Percentiles rank a stretch among this genome's conserved stretches.
Evolutionary conservation across 1,140 invertebrate species (phyloP).

Genomic region (Drosophila arizonae): DNA sequence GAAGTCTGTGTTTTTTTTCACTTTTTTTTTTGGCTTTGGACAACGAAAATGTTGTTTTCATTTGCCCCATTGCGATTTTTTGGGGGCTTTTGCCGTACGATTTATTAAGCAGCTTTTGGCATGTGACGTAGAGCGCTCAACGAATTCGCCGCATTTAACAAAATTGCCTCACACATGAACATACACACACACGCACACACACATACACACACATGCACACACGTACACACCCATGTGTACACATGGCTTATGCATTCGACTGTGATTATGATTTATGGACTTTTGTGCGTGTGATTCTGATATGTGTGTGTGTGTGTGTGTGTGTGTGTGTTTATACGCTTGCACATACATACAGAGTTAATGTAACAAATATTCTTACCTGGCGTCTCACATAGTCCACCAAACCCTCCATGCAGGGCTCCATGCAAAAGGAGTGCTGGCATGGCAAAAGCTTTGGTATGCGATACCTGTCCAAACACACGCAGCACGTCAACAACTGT

Average conservation of each 20-base stretch:
- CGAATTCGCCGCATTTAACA: constrained; percentile 54
- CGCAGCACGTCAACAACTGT: constrained; percentile 98
- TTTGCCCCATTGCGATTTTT: constrained; percentile 62
- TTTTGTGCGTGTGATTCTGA: background rate
- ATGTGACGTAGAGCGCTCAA: constrained; percentile 46
- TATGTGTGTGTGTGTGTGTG: too few species aligned
- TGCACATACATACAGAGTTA: background rate
- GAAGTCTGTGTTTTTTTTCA: constrained; percentile 1
- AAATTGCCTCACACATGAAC: constrained; percentile 49
- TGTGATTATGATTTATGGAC: constrained; percentile 51
- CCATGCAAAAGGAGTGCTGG: constrained; percentile 99
- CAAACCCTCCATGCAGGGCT: constrained; percentile 98
- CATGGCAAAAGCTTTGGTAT: constrained; percentile 99
- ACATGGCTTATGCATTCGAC: constrained; percentile 36
- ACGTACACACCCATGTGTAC: background rate
- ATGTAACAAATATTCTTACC: constrained; percentile 84
- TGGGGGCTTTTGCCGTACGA: constrained; percentile 37
- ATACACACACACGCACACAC: constrained; percentile 6
- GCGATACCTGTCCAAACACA: constrained; percentile 98
- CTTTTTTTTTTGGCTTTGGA: constrained; percentile 29
- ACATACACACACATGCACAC: background rate
- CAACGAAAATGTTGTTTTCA: constrained; percentile 57
- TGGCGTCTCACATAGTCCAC: constrained; percentile 97
- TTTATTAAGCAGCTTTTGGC: constrained; percentile 58
- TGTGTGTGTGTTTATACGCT: too few species aligned